Percentiles rank a stretch among this genome's conserved stretches.
phyloP scores from a whole-genome alignment of 2,888 invertebrate species.

The Dicyrtomina minuta region DNA sequence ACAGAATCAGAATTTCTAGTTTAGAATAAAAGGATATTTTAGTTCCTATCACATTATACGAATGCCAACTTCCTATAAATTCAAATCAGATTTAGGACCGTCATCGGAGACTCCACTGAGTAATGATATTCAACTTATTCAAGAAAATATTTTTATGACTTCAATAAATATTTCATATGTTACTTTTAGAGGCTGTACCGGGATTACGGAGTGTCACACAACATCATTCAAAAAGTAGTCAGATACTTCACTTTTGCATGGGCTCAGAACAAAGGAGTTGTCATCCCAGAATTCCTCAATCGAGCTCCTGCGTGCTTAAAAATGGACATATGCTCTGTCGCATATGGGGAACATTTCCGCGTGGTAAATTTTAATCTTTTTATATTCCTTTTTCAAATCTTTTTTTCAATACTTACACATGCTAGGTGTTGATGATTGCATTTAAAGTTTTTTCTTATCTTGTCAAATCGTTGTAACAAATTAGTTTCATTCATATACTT shows the following conservation, averaged over 20 bases:
- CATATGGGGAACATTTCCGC: conserved; percentile 37
- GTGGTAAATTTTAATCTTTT: conserved; percentile 21
- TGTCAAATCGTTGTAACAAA: no score
- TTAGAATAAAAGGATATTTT: no score
- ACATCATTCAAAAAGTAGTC: conserved; percentile 6
- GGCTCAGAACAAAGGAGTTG: conserved; percentile 36
- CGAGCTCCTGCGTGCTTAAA: conserved; percentile 32
- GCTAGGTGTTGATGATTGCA: not conserved
- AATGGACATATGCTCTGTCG: conserved; percentile 32
- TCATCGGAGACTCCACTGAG: no score
- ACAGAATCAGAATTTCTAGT: no score
- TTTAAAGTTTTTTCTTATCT: no score
- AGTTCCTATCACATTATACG: no score
- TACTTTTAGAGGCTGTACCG: conserved; percentile 36
- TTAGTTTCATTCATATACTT: no score
- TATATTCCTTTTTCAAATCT: no score
- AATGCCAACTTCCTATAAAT: not conserved
- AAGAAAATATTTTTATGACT: no score
- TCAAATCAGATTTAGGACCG: not conserved
- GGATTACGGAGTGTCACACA: conserved; percentile 35
- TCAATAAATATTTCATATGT: not conserved
- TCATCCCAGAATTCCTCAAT: conserved; percentile 32
- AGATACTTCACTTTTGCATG: conserved; percentile 38
- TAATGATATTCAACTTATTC: no score
- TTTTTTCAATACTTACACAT: no score